A percentile compares a stretch with the other conserved stretches of the same genome.
Evolutionary conservation across 2,888 invertebrate species (phyloP).

Genomic region (Colletes collaris): DNA sequence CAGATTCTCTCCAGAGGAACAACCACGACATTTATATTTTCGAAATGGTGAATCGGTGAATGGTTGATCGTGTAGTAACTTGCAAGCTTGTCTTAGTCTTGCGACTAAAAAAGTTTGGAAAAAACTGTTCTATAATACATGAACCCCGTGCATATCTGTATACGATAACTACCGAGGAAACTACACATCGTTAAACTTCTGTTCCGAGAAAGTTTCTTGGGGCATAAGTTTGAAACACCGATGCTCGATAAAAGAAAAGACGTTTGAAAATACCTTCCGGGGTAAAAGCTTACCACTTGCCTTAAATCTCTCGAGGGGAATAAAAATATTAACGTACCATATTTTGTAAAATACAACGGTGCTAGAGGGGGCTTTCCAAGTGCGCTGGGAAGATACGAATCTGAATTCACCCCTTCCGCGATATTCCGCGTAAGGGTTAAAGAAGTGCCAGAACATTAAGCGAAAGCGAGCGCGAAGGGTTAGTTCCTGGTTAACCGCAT

Average conservation of each 20-base stretch:
- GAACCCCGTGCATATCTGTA: too few species aligned
- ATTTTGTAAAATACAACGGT: conserved; percentile 19
- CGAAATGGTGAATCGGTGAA: too few species aligned
- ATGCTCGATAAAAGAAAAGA: background rate
- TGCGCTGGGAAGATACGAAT: conserved; percentile 52
- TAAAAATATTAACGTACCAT: conserved; percentile 40
- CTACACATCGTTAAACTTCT: too few species aligned
- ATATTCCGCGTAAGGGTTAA: conserved; percentile 57
- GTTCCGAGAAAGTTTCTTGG: too few species aligned
- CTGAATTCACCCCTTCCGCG: conserved; percentile 36
- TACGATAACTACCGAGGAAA: too few species aligned
- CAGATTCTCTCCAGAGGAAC: too few species aligned
- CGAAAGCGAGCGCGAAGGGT: conserved; percentile 59
- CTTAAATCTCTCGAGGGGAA: background rate
- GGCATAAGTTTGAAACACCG: too few species aligned
- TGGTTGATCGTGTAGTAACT: too few species aligned
- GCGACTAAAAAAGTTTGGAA: too few species aligned
- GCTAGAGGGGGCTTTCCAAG: conserved; percentile 1
- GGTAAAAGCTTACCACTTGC: background rate
- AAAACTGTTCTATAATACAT: too few species aligned
- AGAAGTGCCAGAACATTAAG: conserved; percentile 64
- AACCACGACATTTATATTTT: too few species aligned
- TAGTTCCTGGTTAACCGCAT: conserved; percentile 69
- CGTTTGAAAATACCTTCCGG: background rate
- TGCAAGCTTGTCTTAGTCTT: too few species aligned